Evolutionary conservation across 2,888 invertebrate genomes (phyloP).

Genomic region (Mesochorus sp.): DNA sequence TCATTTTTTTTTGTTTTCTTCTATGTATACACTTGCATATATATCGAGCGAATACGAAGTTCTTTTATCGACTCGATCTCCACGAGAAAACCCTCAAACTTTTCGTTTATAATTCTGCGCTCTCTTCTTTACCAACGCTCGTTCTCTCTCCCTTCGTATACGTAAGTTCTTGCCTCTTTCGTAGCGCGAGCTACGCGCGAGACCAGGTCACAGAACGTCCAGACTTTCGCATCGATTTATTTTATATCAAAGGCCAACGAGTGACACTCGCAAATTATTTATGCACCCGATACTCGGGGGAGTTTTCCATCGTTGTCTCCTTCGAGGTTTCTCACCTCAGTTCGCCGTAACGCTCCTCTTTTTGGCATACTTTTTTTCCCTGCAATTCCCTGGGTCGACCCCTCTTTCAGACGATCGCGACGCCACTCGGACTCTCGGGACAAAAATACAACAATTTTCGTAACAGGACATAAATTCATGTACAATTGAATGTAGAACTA

Average conservation of each 20-base stretch:
- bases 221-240: slow-evolving; percentile 72
- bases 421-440: too few relatives aligned
- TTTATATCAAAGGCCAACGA: slow-evolving; percentile 65
- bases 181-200: background rate
- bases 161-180: too few relatives aligned
- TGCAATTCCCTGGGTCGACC: too few relatives aligned
- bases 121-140: background rate
- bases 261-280: slow-evolving; percentile 64
- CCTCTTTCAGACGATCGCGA: too few relatives aligned
- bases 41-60: slow-evolving; percentile 23
- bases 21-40: slow-evolving; percentile 11
- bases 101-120: too few relatives aligned
- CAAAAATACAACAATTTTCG: too few relatives aligned
- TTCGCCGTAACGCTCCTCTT: background rate
- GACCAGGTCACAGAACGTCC: slow-evolving; percentile 58
- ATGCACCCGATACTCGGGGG: slow-evolving; percentile 44
- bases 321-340: too few relatives aligned
- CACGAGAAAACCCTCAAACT: slow-evolving; percentile 39
- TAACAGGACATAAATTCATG: too few relatives aligned
- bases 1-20: slow-evolving; percentile 15
- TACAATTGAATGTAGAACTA: too few relatives aligned
- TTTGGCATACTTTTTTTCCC: background rate
- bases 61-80: slow-evolving; percentile 48
- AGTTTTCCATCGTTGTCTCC: background rate
- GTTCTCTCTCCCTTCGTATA: too few relatives aligned